phyloP scores from a whole-genome alignment of 2,888 invertebrate species.

The Agrochola circellaris region DNA sequence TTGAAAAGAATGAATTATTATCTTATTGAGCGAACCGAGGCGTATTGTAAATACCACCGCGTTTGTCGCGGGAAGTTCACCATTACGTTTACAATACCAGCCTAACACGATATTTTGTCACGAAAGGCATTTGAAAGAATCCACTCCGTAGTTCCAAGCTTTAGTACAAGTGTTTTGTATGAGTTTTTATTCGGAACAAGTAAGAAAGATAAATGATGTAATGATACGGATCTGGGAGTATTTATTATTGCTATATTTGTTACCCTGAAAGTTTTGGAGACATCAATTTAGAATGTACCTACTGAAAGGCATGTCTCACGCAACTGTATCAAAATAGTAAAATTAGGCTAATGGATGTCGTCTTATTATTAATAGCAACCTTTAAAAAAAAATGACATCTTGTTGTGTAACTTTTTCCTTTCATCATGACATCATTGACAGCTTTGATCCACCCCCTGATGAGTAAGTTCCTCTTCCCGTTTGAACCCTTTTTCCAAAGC shows the following conservation, averaged over 20 bases:
- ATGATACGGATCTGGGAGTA: constrained; percentile 6
- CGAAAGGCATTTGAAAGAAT: constrained; percentile 56
- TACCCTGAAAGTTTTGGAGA: background rate
- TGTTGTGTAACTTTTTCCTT: background rate
- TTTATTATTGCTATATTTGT: constrained; percentile 2
- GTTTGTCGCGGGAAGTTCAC: constrained; percentile 74
- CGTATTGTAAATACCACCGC: constrained; percentile 66
- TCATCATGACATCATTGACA: background rate
- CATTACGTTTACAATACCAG: constrained; percentile 69
- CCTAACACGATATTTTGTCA: constrained; percentile 67
- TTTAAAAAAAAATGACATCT: background rate
- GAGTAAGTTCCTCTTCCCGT: background rate
- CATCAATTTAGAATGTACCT: background rate
- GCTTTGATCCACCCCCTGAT: background rate
- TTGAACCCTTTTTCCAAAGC: background rate
- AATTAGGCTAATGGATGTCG: constrained; percentile 4
- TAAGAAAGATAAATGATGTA: constrained; percentile 18
- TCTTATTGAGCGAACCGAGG: constrained; percentile 55
- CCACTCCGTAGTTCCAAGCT: constrained; percentile 13
- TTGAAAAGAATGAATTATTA: constrained; percentile 60
- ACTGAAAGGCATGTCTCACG: background rate
- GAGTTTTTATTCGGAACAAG: constrained; percentile 18
- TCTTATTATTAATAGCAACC: background rate
- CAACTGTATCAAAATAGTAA: background rate
- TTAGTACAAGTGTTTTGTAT: constrained; percentile 25